A percentile compares a stretch with the other conserved stretches of the same genome.
These are phyloP conservation scores for Melanophora roralis DNA, from an alignment of 2,888 invertebrate genomes.

Conservation along the genomic window DNA sequence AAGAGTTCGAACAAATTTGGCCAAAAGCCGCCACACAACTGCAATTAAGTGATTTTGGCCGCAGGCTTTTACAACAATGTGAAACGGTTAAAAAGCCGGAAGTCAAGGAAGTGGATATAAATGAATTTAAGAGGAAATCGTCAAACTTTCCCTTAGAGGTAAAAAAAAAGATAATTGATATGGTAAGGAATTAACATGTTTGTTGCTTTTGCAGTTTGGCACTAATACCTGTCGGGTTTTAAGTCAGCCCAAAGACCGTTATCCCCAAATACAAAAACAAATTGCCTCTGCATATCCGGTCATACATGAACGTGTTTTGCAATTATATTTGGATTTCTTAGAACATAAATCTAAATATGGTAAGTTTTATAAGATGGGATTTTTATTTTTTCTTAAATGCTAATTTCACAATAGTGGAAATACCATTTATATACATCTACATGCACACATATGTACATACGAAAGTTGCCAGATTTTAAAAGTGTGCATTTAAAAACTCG, in stretches of 20 bases:
- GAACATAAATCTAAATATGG: constrained; percentile 79
- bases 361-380: constrained; percentile 60
- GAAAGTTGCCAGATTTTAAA: too few species aligned
- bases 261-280: constrained; percentile 69
- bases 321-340: constrained; percentile 82
- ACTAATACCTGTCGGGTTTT: constrained; percentile 71
- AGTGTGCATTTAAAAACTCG: too few species aligned
- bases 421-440: too few species aligned
- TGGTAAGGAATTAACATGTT: neutral
- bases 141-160: constrained; percentile 70
- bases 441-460: too few species aligned
- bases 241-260: constrained; percentile 68
- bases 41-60: constrained; percentile 65
- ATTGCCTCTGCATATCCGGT: constrained; percentile 82
- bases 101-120: constrained; percentile 58
- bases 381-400: too few species aligned
- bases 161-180: neutral
- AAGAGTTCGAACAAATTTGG: constrained; percentile 69
- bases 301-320: constrained; percentile 82
- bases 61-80: constrained; percentile 66
- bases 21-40: constrained; percentile 59
- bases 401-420: too few species aligned
- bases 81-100: constrained; percentile 64
- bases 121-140: constrained; percentile 67
- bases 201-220: constrained; percentile 73